Base-by-base conservation (phyloP, 2,888 invertebrate species). In the Leucophenga maculata region DNA sequence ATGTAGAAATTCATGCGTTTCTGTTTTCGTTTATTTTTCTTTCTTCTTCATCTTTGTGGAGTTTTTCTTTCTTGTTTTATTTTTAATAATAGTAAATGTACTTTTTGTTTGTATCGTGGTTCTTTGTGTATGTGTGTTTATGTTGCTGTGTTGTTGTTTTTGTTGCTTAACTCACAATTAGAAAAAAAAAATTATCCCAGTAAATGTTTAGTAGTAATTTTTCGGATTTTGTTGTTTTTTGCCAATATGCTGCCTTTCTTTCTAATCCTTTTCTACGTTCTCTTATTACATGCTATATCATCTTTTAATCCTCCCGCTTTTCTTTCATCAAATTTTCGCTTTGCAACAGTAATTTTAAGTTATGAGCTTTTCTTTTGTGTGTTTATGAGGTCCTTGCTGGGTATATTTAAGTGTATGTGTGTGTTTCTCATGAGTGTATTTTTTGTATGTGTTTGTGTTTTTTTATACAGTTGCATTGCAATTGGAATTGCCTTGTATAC, bases 61-160 rank as follows among this genome's bases (percentile, higher is more conserved):
- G 26, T 48, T 52, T 71, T 69, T 76, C 71, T 48, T 72, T 73
- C 74, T 69, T 70, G 55, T 71, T 72, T 69, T 69, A 69, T 60
- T 69, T 68, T 77, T 62, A 62, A 70, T 70, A 69, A 77, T 77
- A 74, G 78, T 80, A 77, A 77, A 77, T 76, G 77, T 78, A 79
- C 77, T 79, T 80, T 79, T 82, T 79, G 80, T 80, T 79, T 77
- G 79, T 79, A 71, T 60, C 46, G 26, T 50, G 48, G 48, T 46
- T 46, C 26, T 59, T 59, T 1, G 46, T 50, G 48, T 50, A 16
- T 48, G 11, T 20, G 18, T 52, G 11, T 32, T 14, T 59, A 16
- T 31, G 59, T 32, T n/a, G n/a, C n/a, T n/a, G n/a, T n/a, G n/a
- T n/a, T n/a, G n/a, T n/a, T 52, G 11, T 32, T 14, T 59, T 8